These are phyloP conservation scores for Oplegnathus fasciatus DNA, from an alignment of 2,113 vertebrate species.

Conservation along the genomic window DNA sequence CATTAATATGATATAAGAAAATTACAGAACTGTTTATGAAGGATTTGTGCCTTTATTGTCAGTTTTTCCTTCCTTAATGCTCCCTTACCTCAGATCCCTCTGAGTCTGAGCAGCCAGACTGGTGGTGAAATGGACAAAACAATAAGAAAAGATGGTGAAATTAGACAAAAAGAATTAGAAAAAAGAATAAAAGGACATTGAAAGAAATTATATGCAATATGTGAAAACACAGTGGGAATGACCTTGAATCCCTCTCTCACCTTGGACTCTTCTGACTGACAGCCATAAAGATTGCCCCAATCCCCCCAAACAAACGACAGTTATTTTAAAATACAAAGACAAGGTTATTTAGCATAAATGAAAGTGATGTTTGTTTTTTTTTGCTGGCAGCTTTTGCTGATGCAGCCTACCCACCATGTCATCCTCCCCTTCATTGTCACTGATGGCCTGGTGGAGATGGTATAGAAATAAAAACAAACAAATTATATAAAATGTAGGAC, in stretches of 20 bases:
- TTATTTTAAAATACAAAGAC: not conserved
- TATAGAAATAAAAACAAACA: not conserved
- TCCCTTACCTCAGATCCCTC: conserved; percentile 83
- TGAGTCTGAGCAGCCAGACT: conserved; percentile 83
- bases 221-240: not conserved
- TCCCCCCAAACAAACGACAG: not conserved
- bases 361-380: not conserved
- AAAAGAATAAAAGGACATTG: not conserved
- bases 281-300: not conserved
- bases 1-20: not conserved
- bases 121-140: conserved; percentile 8
- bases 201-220: not conserved
- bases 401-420: conserved; percentile 76
- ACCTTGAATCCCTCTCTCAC: conserved; percentile 50
- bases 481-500: conserved; percentile 25
- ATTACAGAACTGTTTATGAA: not conserved
- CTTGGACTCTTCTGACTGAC: conserved; percentile 76
- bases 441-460: conserved; percentile 58
- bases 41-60: not conserved
- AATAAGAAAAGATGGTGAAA: conserved; percentile 14
- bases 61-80: not conserved
- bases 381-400: conserved; percentile 1
- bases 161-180: not conserved
- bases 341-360: not conserved
- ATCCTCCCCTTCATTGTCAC: conserved; percentile 74